These are phyloP conservation scores for Andricus grossulariae DNA, from an alignment of 1,140 invertebrate species.

Conservation along the genomic window DNA sequence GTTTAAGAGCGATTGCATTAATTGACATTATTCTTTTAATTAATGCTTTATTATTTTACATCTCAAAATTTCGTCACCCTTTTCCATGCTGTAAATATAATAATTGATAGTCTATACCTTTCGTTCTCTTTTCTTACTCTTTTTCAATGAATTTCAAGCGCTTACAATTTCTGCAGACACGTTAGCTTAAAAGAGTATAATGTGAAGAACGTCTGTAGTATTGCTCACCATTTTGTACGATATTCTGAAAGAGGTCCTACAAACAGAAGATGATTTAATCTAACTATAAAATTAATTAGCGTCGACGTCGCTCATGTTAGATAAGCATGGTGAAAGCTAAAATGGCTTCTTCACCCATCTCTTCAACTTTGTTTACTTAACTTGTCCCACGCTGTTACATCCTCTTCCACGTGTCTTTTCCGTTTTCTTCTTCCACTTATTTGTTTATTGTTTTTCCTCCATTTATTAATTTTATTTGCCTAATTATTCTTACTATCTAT, in stretches of 20 bases:
- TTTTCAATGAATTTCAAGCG: neutral
- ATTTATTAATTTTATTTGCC: too few relatives aligned
- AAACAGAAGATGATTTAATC: slow-evolving; percentile 45
- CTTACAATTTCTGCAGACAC: neutral
- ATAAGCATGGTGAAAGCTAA: slow-evolving; percentile 51
- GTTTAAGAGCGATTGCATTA: neutral
- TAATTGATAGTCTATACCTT: neutral
- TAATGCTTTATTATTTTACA: neutral
- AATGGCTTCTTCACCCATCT: slow-evolving; percentile 27
- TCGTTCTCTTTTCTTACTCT: neutral
- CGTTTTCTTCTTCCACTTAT: slow-evolving; percentile 24
- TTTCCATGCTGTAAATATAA: neutral
- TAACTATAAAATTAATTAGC: slow-evolving; percentile 49
- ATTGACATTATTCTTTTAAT: neutral
- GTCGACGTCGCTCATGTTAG: slow-evolving; percentile 44
- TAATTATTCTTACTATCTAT: too few relatives aligned
- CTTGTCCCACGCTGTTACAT: neutral
- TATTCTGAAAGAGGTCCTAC: neutral
- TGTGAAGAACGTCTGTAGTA: neutral
- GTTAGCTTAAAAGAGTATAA: neutral
- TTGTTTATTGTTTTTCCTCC: neutral
- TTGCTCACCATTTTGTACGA: neutral
- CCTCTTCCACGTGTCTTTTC: slow-evolving; percentile 32
- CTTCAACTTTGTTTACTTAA: slow-evolving; percentile 22
- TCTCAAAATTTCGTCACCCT: neutral